A percentile compares a stretch with the other conserved stretches of the same genome.
Evolutionary conservation across 2,888 invertebrate genomes (phyloP).

Genomic region (Leptinotarsa rubiginosa): DNA sequence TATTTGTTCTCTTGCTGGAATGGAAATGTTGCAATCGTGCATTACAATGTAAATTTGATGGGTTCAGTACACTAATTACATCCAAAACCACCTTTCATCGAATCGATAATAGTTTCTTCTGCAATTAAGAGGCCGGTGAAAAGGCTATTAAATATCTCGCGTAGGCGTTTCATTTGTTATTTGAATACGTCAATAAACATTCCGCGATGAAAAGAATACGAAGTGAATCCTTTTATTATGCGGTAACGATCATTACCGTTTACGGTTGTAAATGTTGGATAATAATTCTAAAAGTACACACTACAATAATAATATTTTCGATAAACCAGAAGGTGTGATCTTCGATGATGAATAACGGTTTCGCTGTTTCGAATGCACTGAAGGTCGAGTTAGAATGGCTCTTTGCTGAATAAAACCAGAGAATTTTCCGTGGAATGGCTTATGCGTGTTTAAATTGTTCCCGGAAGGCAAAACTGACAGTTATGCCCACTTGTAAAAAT

Average conservation of each 20-base stretch:
- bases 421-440: neutral
- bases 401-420: neutral
- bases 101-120: too few species aligned
- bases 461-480: neutral
- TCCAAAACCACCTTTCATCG: too few species aligned
- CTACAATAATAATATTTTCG: slow-evolving; percentile 2
- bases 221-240: neutral
- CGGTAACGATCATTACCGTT: neutral
- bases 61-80: too few species aligned
- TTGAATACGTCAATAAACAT: slow-evolving; percentile 4
- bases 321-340: slow-evolving; percentile 17
- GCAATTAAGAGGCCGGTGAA: too few species aligned
- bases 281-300: slow-evolving; percentile 6
- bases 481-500: neutral
- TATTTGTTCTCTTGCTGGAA: too few species aligned
- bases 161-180: slow-evolving; percentile 6
- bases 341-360: slow-evolving; percentile 10
- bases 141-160: too few species aligned
- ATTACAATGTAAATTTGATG: too few species aligned
- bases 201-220: too few species aligned
- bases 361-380: neutral
- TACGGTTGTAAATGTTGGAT: neutral
- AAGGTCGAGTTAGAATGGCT: neutral
- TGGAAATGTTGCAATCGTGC: too few species aligned
- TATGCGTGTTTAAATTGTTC: neutral